Evolutionary conservation across 2,113 vertebrate species (phyloP).

Genomic region (Carollia perspicillata): DNA sequence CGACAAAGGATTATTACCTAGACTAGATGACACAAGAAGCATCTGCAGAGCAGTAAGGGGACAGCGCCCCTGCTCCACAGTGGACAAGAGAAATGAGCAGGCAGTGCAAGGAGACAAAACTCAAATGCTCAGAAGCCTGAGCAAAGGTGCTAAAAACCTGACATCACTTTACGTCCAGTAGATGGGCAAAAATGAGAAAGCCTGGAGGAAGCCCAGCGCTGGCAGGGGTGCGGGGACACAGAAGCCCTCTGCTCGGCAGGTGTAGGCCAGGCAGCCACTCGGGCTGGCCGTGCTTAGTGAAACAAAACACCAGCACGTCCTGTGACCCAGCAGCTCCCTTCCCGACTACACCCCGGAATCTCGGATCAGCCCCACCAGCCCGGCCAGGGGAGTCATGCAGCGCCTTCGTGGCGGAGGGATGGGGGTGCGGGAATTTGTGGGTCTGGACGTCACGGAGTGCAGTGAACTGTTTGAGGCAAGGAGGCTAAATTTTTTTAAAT

Average conservation of each 20-base stretch:
- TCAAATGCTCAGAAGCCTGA: neutral
- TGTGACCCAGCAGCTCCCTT: neutral
- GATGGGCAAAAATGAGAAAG: neutral
- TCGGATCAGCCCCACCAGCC: neutral
- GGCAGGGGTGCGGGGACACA: neutral
- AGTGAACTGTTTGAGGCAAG: neutral
- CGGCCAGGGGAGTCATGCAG: too few relatives aligned
- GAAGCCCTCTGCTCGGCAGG: neutral
- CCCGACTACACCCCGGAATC: accelerated
- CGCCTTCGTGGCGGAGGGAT: neutral
- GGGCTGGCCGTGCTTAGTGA: neutral
- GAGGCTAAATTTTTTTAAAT: neutral
- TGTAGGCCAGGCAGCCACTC: neutral
- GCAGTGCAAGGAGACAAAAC: neutral
- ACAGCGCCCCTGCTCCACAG: neutral
- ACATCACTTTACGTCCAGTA: neutral
- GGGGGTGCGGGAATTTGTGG: neutral
- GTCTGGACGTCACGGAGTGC: accelerated
- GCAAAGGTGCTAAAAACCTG: neutral
- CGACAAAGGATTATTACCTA: neutral
- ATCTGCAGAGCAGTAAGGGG: neutral
- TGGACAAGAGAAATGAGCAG: accelerated
- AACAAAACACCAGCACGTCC: neutral
- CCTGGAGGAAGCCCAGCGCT: neutral
- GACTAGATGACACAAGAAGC: neutral